phyloP scores from a whole-genome alignment of 37 sponge, comb jelly and placozoan species.

The Axinella damicornis region DNA sequence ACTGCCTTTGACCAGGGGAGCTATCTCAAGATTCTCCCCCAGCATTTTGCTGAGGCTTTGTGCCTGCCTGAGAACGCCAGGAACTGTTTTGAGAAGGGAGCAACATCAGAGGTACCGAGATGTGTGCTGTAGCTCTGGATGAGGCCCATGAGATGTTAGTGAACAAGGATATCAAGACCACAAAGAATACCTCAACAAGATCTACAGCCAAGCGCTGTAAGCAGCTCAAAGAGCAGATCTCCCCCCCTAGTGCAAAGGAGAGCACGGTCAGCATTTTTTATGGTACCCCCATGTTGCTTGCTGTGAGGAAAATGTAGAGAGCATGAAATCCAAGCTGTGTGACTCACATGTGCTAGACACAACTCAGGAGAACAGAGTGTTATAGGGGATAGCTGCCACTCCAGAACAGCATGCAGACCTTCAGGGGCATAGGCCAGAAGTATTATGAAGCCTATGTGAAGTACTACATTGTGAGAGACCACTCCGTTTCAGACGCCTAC shows the following conservation, averaged over 20 bases:
- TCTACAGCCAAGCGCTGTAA: background rate
- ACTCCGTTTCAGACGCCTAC: background rate
- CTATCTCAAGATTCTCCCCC: constrained; percentile 10
- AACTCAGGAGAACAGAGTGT: background rate
- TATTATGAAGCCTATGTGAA: background rate
- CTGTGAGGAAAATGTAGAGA: constrained; percentile 4
- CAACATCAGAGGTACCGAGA: background rate
- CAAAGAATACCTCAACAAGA: background rate
- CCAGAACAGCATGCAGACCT: background rate
- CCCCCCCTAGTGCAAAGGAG: background rate
- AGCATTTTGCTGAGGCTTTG: constrained; percentile 12
- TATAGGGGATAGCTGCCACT: background rate
- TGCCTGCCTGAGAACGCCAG: background rate
- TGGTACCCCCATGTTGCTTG: background rate
- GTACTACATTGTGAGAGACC: background rate
- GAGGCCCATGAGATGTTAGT: constrained; percentile 20
- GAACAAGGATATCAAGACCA: constrained; percentile 4
- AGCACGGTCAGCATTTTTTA: background rate
- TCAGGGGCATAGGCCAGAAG: constrained; percentile 8
- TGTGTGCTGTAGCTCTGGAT: background rate
- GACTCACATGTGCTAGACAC: background rate
- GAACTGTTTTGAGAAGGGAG: constrained; percentile 14
- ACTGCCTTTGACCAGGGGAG: constrained; percentile 17
- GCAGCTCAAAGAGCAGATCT: background rate
- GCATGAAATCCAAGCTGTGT: background rate